Percentiles rank a stretch among this genome's conserved stretches.
Conservation (phyloP, 2,113 vertebrate species). For the Podocnemis expansa region DNA sequence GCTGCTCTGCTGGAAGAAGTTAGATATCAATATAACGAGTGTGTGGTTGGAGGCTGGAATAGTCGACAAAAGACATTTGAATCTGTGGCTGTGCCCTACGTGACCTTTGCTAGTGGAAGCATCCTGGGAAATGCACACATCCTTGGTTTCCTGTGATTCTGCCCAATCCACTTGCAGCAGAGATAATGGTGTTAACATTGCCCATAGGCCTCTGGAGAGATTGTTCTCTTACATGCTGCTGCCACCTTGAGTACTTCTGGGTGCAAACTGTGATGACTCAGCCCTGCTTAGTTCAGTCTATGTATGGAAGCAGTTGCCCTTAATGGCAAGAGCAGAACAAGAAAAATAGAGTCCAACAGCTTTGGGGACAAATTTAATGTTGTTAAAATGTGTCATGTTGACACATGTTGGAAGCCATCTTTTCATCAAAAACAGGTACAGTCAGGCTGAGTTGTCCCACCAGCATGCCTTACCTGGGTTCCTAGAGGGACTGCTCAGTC, state of each 20-base stretch:
- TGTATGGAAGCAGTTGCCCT: background rate
- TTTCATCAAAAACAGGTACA: background rate
- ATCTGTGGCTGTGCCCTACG: background rate
- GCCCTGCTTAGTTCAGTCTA: background rate
- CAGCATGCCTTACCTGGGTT: background rate
- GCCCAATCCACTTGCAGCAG: background rate
- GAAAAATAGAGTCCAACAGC: background rate
- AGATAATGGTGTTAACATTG: background rate
- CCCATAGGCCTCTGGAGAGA: background rate
- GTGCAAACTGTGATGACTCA: background rate
- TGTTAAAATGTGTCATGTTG: background rate
- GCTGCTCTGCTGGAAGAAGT: background rate
- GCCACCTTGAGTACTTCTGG: background rate
- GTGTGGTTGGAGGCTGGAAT: background rate
- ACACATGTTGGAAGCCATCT: background rate
- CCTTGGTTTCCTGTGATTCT: background rate
- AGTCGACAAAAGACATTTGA: background rate
- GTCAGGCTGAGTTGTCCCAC: background rate
- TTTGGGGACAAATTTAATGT: background rate
- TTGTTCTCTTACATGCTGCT: background rate
- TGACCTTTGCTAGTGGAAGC: background rate
- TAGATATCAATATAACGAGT: accelerated
- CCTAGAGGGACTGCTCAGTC: background rate
- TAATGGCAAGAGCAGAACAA: background rate
- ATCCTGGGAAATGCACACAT: background rate